Evolutionary conservation across 2,888 invertebrate species (phyloP).

Genomic region (Bellardia bayeri): DNA sequence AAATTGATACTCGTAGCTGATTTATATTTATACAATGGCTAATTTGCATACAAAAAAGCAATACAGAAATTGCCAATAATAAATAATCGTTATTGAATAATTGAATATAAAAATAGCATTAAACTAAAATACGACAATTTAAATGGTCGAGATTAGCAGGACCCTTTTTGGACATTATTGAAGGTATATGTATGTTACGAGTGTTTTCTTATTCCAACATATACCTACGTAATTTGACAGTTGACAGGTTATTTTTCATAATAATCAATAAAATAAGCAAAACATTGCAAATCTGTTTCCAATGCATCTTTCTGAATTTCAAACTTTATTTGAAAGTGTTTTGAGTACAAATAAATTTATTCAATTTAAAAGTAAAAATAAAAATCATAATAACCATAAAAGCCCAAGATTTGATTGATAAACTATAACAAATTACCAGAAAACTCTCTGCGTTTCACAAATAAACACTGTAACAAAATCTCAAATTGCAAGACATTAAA

Average conservation of each 20-base stretch:
- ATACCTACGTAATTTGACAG: not conserved
- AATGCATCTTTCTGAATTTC: no score
- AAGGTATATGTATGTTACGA: not conserved
- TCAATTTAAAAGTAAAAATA: not conserved
- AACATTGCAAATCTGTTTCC: no score
- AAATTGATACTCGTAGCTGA: not conserved
- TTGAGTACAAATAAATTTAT: not conserved
- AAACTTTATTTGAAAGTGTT: not conserved
- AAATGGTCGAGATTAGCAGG: not conserved
- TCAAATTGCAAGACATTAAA: not conserved
- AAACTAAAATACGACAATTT: slow-evolving; percentile 50
- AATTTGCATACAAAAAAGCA: slow-evolving; percentile 51
- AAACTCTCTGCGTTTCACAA: not conserved
- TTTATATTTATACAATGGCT: slow-evolving; percentile 7
- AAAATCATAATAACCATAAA: not conserved
- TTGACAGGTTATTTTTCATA: not conserved
- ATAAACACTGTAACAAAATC: not conserved
- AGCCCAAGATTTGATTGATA: not conserved
- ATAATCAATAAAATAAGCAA: no score
- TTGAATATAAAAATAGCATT: slow-evolving; percentile 27
- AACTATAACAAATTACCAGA: not conserved
- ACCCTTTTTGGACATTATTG: not conserved
- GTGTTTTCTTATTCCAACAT: not conserved
- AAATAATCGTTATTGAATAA: slow-evolving; percentile 45
- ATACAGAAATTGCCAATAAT: slow-evolving; percentile 27